Conservation (phyloP, 2,113 vertebrate species). For the Aegithalos caudatus region DNA sequence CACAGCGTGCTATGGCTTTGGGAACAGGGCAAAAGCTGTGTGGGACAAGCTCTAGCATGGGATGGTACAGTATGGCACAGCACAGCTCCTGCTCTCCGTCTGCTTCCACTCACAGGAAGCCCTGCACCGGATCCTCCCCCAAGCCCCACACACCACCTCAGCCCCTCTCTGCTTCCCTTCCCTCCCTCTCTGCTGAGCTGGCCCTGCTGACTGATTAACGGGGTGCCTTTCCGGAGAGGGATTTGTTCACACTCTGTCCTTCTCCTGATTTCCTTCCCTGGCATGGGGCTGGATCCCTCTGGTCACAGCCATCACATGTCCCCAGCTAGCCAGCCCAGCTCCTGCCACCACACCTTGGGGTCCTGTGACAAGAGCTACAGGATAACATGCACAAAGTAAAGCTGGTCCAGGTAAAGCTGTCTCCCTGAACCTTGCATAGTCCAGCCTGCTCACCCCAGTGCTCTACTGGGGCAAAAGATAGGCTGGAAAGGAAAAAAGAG, state of each 20-base stretch:
- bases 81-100: background rate
- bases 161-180: conserved; percentile 29
- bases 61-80: background rate
- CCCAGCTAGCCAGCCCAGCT: background rate
- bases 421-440: background rate
- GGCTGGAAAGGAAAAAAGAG: background rate
- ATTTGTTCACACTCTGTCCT: conserved; percentile 5
- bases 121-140: background rate
- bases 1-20: accelerated
- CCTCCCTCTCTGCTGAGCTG: conserved; percentile 25
- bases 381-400: background rate
- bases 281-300: background rate
- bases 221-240: background rate
- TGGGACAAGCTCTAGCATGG: background rate
- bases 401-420: background rate
- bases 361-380: background rate
- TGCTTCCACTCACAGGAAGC: conserved; percentile 40
- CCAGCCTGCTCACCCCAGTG: background rate
- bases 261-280: conserved; percentile 31
- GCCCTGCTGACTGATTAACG: background rate
- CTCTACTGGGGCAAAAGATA: background rate
- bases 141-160: background rate
- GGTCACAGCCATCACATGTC: background rate
- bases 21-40: background rate
- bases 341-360: background rate